These are phyloP conservation scores for Palaemon carinicauda DNA, from an alignment of 1,140 invertebrate genomes.

Conservation along the genomic window DNA sequence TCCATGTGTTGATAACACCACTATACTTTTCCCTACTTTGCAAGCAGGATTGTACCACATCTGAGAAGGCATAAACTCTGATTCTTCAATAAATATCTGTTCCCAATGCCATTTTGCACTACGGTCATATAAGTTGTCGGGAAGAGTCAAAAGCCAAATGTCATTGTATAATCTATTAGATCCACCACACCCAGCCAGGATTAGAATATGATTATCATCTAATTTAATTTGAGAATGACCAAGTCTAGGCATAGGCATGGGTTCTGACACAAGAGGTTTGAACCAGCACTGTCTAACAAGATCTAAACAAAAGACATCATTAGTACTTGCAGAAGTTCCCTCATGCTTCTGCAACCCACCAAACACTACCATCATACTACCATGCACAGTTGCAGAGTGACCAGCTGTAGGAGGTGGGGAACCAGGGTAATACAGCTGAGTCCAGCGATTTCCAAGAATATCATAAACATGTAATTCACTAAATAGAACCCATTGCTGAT, in stretches of 20 bases:
- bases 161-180: slow-evolving; percentile 77
- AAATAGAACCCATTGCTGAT: slow-evolving; percentile 86
- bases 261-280: slow-evolving; percentile 69
- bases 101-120: slow-evolving; percentile 79
- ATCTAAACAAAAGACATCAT: slow-evolving; percentile 91
- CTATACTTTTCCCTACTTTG: slow-evolving; percentile 75
- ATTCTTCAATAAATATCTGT: slow-evolving; percentile 77
- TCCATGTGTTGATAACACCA: slow-evolving; percentile 69
- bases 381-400: slow-evolving; percentile 90
- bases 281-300: slow-evolving; percentile 78
- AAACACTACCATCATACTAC: slow-evolving; percentile 89
- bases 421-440: slow-evolving; percentile 59
- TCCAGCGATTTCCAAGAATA: slow-evolving; percentile 85
- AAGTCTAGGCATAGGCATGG: slow-evolving; percentile 83
- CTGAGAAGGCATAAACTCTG: slow-evolving; percentile 80
- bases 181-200: slow-evolving; percentile 72
- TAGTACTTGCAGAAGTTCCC: slow-evolving; percentile 68
- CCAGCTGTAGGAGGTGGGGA: slow-evolving; percentile 82
- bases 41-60: slow-evolving; percentile 94
- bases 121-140: slow-evolving; percentile 66
- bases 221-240: slow-evolving; percentile 86
- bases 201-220: slow-evolving; percentile 63
- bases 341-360: slow-evolving; percentile 74
- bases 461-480: slow-evolving; percentile 93
- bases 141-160: slow-evolving; percentile 72